phyloP scores from a whole-genome alignment of 2,113 vertebrate genomes.

The Cyanocitta stelleri region DNA sequence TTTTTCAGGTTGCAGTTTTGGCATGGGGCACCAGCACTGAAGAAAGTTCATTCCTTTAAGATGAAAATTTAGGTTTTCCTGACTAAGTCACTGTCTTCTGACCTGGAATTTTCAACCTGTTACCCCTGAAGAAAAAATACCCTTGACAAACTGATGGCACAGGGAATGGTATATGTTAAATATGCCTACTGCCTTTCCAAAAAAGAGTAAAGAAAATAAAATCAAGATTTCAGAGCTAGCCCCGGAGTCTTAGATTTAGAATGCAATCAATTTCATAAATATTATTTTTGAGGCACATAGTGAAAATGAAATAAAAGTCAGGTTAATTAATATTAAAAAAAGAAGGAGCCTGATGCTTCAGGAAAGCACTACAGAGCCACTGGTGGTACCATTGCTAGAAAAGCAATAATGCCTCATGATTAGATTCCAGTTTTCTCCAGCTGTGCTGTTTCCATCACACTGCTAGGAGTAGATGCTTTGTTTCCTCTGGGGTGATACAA shows the following conservation, averaged over 20 bases:
- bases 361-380: not conserved
- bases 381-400: not conserved
- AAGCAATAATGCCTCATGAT: conserved; percentile 48
- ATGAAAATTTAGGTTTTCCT: not conserved
- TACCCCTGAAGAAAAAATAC: not conserved
- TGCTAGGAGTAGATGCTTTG: not conserved
- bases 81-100: not conserved
- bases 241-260: not conserved
- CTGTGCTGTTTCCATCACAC: conserved; percentile 28
- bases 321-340: not conserved
- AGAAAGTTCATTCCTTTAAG: not conserved
- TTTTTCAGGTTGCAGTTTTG: not conserved
- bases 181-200: not conserved
- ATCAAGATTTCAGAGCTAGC: not conserved
- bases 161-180: not conserved
- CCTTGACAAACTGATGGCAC: not conserved
- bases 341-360: not conserved
- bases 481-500: conserved; percentile 28
- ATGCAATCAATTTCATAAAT: not conserved
- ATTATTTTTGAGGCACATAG: not conserved
- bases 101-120: not conserved
- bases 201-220: not conserved
- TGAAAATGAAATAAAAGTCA: not conserved
- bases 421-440: conserved; percentile 4
- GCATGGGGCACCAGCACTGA: not conserved